Percentiles rank a stretch among this genome's conserved stretches.
These are phyloP conservation scores for Hermaeophaga mercurialis DNA, from an alignment of 2,888 invertebrate genomes.

Conservation along the genomic window DNA sequence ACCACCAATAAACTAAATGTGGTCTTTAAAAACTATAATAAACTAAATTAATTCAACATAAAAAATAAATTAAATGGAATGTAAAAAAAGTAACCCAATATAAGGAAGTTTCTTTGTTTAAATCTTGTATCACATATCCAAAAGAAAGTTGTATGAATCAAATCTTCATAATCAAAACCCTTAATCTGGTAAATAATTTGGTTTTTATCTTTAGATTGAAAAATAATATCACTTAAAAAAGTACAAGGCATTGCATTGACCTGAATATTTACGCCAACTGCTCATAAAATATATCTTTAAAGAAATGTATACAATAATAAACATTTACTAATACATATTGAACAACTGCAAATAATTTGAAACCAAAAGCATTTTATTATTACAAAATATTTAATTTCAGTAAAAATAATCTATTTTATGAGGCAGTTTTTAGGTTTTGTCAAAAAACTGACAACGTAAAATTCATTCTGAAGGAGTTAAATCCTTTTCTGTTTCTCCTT, in stretches of 20 bases:
- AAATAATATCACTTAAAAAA: slow-evolving; percentile 20
- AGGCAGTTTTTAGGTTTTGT: not conserved
- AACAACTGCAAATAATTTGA: too few relatives aligned
- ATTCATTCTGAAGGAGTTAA: slow-evolving; percentile 62
- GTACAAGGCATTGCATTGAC: slow-evolving; percentile 21
- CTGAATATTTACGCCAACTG: slow-evolving; percentile 7
- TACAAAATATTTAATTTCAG: not conserved
- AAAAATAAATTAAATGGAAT: slow-evolving; percentile 16
- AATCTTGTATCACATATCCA: slow-evolving; percentile 13
- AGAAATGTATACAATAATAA: too few relatives aligned
- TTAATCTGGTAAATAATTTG: slow-evolving; percentile 8
- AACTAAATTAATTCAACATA: not conserved
- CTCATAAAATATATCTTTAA: slow-evolving; percentile 11
- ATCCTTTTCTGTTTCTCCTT: slow-evolving; percentile 76
- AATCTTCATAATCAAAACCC: not conserved
- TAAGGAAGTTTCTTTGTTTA: not conserved
- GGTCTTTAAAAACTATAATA: not conserved
- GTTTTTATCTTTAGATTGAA: slow-evolving; percentile 15
- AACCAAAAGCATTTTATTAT: too few relatives aligned
- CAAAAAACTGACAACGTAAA: not conserved
- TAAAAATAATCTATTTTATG: not conserved
- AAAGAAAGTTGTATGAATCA: not conserved
- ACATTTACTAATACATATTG: not conserved
- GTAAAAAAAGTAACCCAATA: slow-evolving; percentile 9
- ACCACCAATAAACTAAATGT: not conserved